Evolutionary conservation across 2,113 vertebrate species (phyloP).

Genomic region (Brachypodius melanocephalos): DNA sequence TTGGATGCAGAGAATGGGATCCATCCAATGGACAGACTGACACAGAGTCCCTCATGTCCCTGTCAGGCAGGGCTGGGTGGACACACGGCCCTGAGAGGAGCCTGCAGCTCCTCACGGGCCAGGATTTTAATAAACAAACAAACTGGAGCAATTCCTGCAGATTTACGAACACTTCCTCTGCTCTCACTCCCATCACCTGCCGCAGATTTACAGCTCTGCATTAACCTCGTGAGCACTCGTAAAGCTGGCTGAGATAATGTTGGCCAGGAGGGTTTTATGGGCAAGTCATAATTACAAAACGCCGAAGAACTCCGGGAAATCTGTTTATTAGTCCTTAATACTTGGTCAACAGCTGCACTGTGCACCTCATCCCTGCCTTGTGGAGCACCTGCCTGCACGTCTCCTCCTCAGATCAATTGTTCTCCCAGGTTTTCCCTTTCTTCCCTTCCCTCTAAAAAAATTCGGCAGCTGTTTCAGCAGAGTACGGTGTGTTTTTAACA

Average conservation of each 20-base stretch:
- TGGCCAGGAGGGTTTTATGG: slow-evolving; percentile 68
- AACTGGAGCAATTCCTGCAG: slow-evolving; percentile 47
- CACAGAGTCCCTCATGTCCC: not conserved
- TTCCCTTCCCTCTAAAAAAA: not conserved
- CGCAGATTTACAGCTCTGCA: slow-evolving; percentile 65
- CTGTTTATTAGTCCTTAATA: slow-evolving; percentile 13
- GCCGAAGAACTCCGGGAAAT: slow-evolving; percentile 17
- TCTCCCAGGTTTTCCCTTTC: not conserved
- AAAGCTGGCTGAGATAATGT: slow-evolving; percentile 69
- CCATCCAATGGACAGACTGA: accelerated
- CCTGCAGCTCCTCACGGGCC: not conserved
- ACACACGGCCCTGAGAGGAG: accelerated
- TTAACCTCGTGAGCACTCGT: slow-evolving; percentile 68
- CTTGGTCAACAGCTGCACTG: not conserved
- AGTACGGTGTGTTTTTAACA: accelerated
- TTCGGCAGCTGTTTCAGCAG: accelerated
- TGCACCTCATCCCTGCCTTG: not conserved
- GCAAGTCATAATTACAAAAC: slow-evolving; percentile 62
- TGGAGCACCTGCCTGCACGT: not conserved
- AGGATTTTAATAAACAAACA: slow-evolving; percentile 68
- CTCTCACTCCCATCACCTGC: slow-evolving; percentile 49
- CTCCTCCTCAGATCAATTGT: not conserved
- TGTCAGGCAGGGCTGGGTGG: not conserved
- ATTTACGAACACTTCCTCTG: slow-evolving; percentile 67
- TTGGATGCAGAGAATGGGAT: not conserved